Conservation (phyloP, 2,113 vertebrate genomes). For the Turnix velox region DNA sequence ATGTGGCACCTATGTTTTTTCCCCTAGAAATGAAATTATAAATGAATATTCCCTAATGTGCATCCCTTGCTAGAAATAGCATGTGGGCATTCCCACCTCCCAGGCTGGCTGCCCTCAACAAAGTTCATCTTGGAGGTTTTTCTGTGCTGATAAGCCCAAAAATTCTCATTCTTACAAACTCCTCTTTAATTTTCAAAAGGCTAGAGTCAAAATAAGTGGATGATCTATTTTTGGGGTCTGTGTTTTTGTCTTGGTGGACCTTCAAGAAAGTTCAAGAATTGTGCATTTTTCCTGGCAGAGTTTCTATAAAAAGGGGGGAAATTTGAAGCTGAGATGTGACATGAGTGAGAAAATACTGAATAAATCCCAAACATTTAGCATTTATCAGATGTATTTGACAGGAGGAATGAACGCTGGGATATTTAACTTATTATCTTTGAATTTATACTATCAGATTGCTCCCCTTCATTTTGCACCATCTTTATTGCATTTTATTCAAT, state of each 20-base stretch:
- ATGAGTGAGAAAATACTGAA: no score
- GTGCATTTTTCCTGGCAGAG: not conserved
- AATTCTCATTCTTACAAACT: no score
- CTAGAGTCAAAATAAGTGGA: slow-evolving; percentile 47
- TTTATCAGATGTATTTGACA: slow-evolving; percentile 28
- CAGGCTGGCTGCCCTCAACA: not conserved
- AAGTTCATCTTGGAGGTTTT: not conserved
- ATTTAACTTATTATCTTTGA: slow-evolving; percentile 44
- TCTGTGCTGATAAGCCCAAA: not conserved
- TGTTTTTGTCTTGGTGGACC: no score
- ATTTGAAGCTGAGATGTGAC: not conserved
- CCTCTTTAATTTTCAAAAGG: slow-evolving; percentile 69
- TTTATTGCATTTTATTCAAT: not conserved
- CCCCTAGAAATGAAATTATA: not conserved
- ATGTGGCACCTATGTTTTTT: not conserved
- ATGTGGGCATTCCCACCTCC: accelerated
- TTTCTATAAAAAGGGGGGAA: slow-evolving; percentile 11
- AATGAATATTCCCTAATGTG: not conserved
- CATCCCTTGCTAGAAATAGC: not conserved
- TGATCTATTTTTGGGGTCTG: slow-evolving; percentile 56
- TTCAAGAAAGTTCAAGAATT: slow-evolving; percentile 28
- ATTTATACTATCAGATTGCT: slow-evolving; percentile 4
- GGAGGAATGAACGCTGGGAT: no score
- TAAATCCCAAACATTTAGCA: not conserved
- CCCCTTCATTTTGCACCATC: not conserved